Evolutionary conservation across 2,797 vertebrate genomes (phyloP).

Genomic region (Parotocinclus haroldoi): DNA sequence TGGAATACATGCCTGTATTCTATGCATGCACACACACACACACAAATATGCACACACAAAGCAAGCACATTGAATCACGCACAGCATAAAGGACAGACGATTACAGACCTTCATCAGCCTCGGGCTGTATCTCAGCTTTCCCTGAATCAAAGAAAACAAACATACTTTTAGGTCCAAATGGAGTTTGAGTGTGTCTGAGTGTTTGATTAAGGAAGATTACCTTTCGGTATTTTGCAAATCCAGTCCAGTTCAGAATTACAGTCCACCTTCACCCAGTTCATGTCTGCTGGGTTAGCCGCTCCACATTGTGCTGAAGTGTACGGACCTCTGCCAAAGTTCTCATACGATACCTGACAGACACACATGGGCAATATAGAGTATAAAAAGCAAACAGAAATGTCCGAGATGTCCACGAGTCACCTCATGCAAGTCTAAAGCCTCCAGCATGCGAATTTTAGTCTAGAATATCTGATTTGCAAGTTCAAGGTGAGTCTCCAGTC

Average conservation of each 20-base stretch:
- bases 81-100: background rate
- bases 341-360: constrained; percentile 80
- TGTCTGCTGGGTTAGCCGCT: constrained; percentile 83
- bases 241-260: constrained; percentile 90
- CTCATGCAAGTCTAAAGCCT: too few species aligned
- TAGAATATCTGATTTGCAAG: too few species aligned
- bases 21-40: too few species aligned
- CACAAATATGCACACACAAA: too few species aligned
- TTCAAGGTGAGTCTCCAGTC: too few species aligned
- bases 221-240: constrained; percentile 97
- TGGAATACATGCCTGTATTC: too few species aligned
- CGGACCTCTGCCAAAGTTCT: constrained; percentile 88
- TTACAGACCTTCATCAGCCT: constrained; percentile 78
- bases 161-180: too few species aligned
- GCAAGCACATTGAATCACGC: background rate
- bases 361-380: too few species aligned
- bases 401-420: too few species aligned
- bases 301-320: constrained; percentile 82
- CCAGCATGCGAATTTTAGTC: too few species aligned
- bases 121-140: constrained; percentile 72
- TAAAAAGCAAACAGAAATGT: background rate
- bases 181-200: background rate
- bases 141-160: constrained; percentile 64
- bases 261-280: constrained; percentile 91
- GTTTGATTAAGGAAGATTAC: constrained; percentile 61